Conservation (phyloP, 2,113 vertebrate species). For the Daphoenositta chrysoptera region DNA sequence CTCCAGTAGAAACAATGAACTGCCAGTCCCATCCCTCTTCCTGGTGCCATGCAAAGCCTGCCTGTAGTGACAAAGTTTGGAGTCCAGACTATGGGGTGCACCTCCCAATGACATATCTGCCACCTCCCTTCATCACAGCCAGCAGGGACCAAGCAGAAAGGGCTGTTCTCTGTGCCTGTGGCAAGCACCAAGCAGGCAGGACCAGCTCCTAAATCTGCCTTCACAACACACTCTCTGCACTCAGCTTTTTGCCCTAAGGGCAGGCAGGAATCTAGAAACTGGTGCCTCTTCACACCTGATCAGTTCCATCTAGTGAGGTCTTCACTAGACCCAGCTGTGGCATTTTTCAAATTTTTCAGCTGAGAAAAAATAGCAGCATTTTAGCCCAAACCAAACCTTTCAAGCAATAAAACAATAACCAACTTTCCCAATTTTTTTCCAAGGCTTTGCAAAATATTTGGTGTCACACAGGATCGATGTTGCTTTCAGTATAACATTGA, state of each 20-base stretch:
- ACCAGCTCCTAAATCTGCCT: neutral
- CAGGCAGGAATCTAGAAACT: neutral
- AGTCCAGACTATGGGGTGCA: neutral
- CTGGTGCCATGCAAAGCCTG: neutral
- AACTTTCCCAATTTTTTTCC: neutral
- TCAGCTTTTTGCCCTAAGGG: neutral
- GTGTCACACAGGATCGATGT: neutral
- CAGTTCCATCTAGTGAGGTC: neutral
- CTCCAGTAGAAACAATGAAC: slow-evolving; percentile 8
- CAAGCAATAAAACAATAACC: neutral
- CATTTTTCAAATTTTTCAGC: neutral
- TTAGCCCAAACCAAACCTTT: neutral
- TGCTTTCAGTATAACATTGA: neutral
- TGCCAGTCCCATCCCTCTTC: neutral
- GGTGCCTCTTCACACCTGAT: neutral
- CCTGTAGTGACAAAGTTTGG: neutral
- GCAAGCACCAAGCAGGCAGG: neutral
- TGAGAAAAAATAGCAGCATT: neutral
- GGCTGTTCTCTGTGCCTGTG: neutral
- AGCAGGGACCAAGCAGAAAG: neutral
- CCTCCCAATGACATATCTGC: neutral
- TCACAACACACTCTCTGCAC: neutral
- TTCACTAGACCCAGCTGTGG: neutral
- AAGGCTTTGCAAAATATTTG: neutral
- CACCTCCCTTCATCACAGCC: neutral